These are phyloP conservation scores for Plumapathes pennacea DNA, from an alignment of 92 coral and sea anemone species.

Conservation along the genomic window DNA sequence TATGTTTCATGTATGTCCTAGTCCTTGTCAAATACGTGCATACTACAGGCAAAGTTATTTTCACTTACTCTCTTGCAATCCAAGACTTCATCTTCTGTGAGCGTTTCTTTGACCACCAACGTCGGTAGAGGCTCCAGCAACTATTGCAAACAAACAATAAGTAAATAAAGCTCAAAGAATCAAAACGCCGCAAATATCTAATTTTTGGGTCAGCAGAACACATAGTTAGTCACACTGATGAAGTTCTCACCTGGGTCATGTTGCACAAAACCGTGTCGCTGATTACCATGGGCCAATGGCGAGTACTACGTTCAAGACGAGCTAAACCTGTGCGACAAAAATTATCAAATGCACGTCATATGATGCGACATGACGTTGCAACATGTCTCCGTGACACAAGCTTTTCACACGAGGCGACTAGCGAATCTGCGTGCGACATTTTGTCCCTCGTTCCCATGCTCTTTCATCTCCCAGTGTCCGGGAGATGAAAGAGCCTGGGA, in stretches of 20 bases:
- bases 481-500: too few relatives aligned
- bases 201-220: too few relatives aligned
- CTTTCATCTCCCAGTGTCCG: too few relatives aligned
- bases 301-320: constrained; percentile 92
- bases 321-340: constrained; percentile 50
- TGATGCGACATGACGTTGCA: too few relatives aligned
- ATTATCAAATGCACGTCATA: neutral
- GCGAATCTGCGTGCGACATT: too few relatives aligned
- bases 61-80: constrained; percentile 84
- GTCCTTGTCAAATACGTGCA: neutral
- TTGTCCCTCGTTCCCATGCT: too few relatives aligned
- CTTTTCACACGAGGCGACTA: too few relatives aligned
- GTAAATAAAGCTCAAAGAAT: too few relatives aligned
- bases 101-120: constrained; percentile 75
- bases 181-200: neutral
- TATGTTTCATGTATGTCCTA: too few relatives aligned
- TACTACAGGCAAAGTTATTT: too few relatives aligned
- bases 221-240: too few relatives aligned
- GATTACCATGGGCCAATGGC: constrained; percentile 98
- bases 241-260: constrained; percentile 78
- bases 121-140: constrained; percentile 79
- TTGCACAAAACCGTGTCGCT: constrained; percentile 93
- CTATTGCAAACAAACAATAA: constrained; percentile 22
- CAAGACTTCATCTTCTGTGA: constrained; percentile 76
- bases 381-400: too few relatives aligned